These are phyloP conservation scores for Lasioglossum morio DNA, from an alignment of 2,888 invertebrate species.

Conservation along the genomic window DNA sequence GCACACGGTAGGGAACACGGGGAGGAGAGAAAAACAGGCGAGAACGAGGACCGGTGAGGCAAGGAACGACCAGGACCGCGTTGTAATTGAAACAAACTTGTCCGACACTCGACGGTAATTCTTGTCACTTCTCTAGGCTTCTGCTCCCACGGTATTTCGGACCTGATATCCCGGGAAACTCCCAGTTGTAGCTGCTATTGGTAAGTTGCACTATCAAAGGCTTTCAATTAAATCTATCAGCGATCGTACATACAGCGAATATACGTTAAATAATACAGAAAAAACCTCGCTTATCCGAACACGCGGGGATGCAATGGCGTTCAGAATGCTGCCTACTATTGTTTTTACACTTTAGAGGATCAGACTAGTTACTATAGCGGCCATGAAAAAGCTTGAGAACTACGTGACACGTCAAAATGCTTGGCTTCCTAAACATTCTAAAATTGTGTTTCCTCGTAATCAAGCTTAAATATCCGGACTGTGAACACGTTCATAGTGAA, in stretches of 20 bases:
- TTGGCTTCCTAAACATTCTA: too few species aligned
- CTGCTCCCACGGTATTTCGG: neutral
- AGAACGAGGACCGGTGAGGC: slow-evolving; percentile 11
- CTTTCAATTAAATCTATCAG: too few species aligned
- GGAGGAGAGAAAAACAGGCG: neutral
- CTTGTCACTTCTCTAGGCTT: slow-evolving; percentile 3
- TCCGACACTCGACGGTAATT: slow-evolving; percentile 27
- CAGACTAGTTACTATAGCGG: neutral
- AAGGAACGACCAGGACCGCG: slow-evolving; percentile 2
- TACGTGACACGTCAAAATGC: too few species aligned
- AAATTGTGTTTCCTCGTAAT: neutral
- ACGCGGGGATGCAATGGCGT: neutral
- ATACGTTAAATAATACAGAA: too few species aligned
- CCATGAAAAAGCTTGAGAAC: neutral
- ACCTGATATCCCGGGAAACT: neutral
- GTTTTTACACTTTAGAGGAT: neutral
- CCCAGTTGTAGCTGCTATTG: neutral
- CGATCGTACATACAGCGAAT: too few species aligned
- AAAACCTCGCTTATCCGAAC: too few species aligned
- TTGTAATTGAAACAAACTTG: slow-evolving; percentile 60
- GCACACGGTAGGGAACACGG: slow-evolving; percentile 48
- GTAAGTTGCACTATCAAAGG: neutral
- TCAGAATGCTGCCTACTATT: neutral
- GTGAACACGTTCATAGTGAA: neutral
- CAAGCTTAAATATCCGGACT: neutral